These are phyloP conservation scores for Fragum whitleyi DNA, from an alignment of 2,888 invertebrate genomes.

Conservation along the genomic window DNA sequence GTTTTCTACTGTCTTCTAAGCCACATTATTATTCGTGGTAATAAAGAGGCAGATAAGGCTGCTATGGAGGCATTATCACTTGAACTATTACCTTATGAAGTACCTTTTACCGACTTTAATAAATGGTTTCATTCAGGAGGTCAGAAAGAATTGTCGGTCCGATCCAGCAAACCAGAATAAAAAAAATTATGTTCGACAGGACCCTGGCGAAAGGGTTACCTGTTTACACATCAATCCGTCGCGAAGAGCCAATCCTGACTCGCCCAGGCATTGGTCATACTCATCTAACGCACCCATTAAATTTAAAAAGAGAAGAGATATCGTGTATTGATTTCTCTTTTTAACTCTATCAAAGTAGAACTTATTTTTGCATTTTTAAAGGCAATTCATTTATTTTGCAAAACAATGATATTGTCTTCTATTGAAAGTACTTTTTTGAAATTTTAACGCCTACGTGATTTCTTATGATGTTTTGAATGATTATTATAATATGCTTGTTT, in stretches of 20 bases:
- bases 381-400: too few relatives aligned
- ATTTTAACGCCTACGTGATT: too few relatives aligned
- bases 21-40: neutral
- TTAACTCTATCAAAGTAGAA: too few relatives aligned
- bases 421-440: too few relatives aligned
- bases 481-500: too few relatives aligned
- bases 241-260: neutral
- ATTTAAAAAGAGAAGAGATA: too few relatives aligned
- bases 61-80: neutral
- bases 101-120: neutral
- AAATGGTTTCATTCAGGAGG: neutral
- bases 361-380: too few relatives aligned
- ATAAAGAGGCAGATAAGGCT: neutral
- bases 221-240: neutral
- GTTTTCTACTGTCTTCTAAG: neutral
- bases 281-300: too few relatives aligned
- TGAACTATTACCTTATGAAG: neutral
- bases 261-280: too few relatives aligned
- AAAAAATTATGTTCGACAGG: neutral
- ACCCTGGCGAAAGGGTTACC: neutral
- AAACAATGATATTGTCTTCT: too few relatives aligned
- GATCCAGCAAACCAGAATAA: neutral
- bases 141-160: neutral
- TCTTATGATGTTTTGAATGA: too few relatives aligned
- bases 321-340: too few relatives aligned